Evolutionary conservation across 2,797 vertebrate genomes (phyloP).

Genomic region (Amazona ochrocephala): DNA sequence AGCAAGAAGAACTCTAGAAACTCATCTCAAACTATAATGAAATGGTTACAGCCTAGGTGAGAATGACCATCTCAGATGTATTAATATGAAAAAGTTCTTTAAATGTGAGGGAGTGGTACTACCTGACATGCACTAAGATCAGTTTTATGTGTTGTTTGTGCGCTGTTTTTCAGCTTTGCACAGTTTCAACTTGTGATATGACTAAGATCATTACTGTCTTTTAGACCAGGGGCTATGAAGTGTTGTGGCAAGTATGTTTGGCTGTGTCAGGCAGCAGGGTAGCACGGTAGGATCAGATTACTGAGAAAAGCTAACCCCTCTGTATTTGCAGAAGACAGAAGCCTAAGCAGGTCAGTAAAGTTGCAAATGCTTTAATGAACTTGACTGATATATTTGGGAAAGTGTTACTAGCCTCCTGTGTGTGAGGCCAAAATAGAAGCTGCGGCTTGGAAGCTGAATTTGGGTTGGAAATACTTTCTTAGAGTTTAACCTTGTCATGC

Average conservation of each 20-base stretch:
- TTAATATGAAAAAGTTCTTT: background rate
- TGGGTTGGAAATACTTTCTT: background rate
- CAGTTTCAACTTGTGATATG: background rate
- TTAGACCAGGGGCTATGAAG: background rate
- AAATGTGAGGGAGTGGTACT: background rate
- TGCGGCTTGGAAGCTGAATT: background rate
- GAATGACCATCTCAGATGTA: background rate
- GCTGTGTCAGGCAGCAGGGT: background rate
- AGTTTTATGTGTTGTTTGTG: background rate
- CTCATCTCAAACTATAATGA: background rate
- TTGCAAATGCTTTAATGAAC: background rate
- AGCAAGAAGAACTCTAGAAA: conserved; percentile 22
- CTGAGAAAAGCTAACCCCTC: background rate
- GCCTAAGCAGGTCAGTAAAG: background rate
- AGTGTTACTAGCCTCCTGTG: background rate
- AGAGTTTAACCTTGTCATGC: background rate
- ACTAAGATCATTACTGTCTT: background rate
- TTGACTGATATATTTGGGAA: background rate
- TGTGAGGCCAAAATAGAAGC: background rate
- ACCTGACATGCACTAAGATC: background rate
- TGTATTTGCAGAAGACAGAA: background rate
- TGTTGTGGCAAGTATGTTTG: background rate
- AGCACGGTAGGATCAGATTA: background rate
- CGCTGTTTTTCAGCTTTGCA: background rate
- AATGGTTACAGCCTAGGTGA: conserved; percentile 19